Evolutionary conservation across 2,113 vertebrate genomes (phyloP).

Genomic region (Toxotes chatareus): DNA sequence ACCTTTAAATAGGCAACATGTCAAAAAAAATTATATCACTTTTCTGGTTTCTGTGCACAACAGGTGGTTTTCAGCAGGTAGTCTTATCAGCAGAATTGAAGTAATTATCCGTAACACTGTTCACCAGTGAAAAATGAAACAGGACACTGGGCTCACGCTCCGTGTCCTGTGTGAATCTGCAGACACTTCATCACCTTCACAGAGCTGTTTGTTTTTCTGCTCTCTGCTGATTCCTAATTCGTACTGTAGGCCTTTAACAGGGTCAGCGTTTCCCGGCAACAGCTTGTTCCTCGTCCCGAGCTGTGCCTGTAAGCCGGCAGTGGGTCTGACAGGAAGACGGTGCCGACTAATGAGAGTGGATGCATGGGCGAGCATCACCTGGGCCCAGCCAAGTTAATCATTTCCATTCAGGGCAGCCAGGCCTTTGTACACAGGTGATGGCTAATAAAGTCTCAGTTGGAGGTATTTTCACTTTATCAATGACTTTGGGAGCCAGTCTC

Average conservation of each 20-base stretch:
- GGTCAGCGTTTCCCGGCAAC: conserved; percentile 68
- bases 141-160: background rate
- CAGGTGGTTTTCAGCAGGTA: background rate
- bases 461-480: conserved; percentile 51
- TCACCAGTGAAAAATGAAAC: background rate
- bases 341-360: conserved; percentile 63
- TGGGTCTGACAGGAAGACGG: conserved; percentile 55
- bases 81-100: background rate
- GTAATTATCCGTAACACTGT: background rate
- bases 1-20: too few relatives aligned
- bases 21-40: background rate
- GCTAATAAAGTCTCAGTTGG: conserved; percentile 26
- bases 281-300: conserved; percentile 36
- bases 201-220: conserved; percentile 42
- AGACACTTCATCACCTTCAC: conserved; percentile 37
- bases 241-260: conserved; percentile 27
- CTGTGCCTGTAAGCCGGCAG: conserved; percentile 27
- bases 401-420: conserved; percentile 44
- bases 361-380: conserved; percentile 62
- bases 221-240: conserved; percentile 38
- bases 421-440: conserved; percentile 43
- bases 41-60: background rate
- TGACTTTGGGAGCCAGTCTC: conserved; percentile 22
- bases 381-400: conserved; percentile 67
- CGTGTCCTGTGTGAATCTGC: background rate